These are phyloP conservation scores for Malurus splendens DNA, from an alignment of 2,797 vertebrate genomes.

Conservation along the genomic window DNA sequence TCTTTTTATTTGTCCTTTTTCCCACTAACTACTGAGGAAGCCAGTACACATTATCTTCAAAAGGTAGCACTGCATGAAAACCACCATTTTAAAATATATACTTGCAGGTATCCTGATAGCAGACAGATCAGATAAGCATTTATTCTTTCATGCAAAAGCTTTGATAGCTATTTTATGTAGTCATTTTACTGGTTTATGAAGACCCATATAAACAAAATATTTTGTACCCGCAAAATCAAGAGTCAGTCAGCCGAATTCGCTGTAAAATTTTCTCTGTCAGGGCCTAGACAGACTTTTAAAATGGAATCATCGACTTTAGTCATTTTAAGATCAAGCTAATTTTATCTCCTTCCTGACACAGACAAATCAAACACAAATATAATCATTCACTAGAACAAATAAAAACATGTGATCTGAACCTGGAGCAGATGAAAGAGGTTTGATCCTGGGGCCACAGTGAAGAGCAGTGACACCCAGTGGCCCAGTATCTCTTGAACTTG, in stretches of 20 bases:
- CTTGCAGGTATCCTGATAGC: background rate
- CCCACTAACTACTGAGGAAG: background rate
- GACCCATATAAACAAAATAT: background rate
- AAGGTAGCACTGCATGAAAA: background rate
- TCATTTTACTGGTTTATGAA: background rate
- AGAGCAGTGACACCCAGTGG: slow-evolving; percentile 60
- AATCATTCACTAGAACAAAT: background rate
- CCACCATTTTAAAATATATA: background rate
- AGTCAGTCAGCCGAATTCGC: background rate
- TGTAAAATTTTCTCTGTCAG: background rate
- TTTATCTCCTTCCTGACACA: background rate
- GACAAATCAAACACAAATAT: slow-evolving; percentile 10
- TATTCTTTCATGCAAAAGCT: background rate
- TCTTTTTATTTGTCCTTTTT: background rate
- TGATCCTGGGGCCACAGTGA: background rate
- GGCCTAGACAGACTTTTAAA: background rate
- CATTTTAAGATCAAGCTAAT: background rate
- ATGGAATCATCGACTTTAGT: background rate
- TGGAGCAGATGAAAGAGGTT: background rate
- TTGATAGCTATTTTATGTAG: background rate
- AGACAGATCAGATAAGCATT: background rate
- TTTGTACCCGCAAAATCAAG: background rate
- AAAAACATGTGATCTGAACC: background rate
- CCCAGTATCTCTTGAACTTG: slow-evolving; percentile 50
- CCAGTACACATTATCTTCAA: background rate